Evolutionary conservation across 2,113 vertebrate species (phyloP).

Genomic region (Fregetta grallaria): DNA sequence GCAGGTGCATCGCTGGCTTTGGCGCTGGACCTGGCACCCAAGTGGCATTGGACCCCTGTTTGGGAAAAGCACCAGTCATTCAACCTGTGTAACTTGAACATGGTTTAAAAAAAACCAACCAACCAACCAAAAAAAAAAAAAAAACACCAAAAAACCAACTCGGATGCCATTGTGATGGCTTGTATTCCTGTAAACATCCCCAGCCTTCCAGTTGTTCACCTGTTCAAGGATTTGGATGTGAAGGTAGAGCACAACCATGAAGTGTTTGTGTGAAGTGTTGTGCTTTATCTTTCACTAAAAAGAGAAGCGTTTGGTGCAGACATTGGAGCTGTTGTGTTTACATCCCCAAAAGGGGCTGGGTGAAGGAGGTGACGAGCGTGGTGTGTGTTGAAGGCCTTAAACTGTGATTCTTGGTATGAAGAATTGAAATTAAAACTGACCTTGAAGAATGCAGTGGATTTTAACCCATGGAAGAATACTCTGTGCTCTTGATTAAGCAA

Average conservation of each 20-base stretch:
- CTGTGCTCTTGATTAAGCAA: conserved; percentile 14
- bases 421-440: conserved; percentile 47
- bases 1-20: background rate
- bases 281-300: background rate
- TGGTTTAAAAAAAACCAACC: background rate
- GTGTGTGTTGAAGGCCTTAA: conserved; percentile 59
- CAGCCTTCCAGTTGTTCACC: background rate
- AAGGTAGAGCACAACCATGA: background rate
- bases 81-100: background rate
- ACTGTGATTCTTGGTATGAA: conserved; percentile 61
- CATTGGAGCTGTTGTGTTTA: background rate
- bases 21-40: background rate
- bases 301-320: background rate
- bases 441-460: conserved; percentile 43
- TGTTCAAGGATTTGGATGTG: background rate
- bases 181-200: background rate
- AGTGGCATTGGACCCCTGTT: background rate
- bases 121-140: no score
- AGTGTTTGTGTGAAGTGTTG: background rate
- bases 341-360: background rate
- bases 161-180: background rate
- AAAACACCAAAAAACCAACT: background rate
- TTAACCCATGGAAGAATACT: background rate
- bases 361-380: background rate
- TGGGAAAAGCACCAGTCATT: background rate